Evolutionary conservation across 2,113 vertebrate genomes (phyloP), one percentile per base, ranked within the genome.

Genomic region (Coryphaenoides rupestris): DNA sequence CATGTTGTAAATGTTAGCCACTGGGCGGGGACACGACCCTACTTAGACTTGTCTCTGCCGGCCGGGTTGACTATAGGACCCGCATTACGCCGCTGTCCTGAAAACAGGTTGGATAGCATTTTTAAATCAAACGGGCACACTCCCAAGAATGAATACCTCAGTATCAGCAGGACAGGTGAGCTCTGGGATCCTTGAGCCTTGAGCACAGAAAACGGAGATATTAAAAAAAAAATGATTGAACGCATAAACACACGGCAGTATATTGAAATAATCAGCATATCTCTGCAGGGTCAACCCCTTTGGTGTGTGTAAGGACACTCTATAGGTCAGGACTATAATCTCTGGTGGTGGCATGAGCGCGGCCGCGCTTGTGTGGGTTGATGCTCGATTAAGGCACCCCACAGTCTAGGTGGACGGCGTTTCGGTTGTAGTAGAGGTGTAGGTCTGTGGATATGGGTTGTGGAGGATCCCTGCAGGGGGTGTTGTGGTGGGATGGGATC

Each of bases 171-270:
- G 47, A 4, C 47, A 50, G 47, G 15, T 50, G 4, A 9, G 47
- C 17, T 54, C 19, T 52, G 17, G n/a, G 56, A n/a, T 47, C 47
- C n/a, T n/a, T 2, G 5, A 50, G 15, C 47, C 2, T 17, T 50
- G 17, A 50, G 13, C 17, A 50, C 47, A 12, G 47, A 50, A 17
- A 50, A 50, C 0, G 14, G 33, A 40, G 9, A 40, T 10, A 40
- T n/a, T n/a, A n/a, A n/a, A n/a, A n/a, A n/a, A n/a, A n/a, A 40
- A 40, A 7, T 75, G 66, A 73, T 63, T 77, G 80, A 85, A 84
- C 83, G 82, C 79, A 84, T 83, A 79, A 89, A 84, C 83, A 85
- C 78, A 80, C 67, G 53, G 62, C 33, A n/a, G n/a, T 52, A 73
- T 72, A 74, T 84, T 84, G 73, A 80, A 81, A 83, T 75, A 62